Conservation (phyloP, 2,888 invertebrate genomes). For the Ceramica pisi region DNA sequence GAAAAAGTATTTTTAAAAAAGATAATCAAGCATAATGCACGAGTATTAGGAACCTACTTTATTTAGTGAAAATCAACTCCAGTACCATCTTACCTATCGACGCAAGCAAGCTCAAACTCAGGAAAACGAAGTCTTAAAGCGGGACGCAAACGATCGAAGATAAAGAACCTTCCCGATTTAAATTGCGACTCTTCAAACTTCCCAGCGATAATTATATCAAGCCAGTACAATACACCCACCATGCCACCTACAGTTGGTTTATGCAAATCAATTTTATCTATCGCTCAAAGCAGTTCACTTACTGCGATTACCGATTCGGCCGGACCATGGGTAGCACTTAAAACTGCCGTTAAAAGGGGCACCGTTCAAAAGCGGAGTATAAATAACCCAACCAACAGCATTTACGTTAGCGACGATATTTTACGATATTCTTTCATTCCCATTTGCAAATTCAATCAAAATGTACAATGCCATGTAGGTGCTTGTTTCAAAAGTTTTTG, state of each 20-base stretch:
- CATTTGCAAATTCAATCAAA: constrained; percentile 67
- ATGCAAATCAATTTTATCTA: constrained; percentile 54
- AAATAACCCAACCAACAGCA: constrained; percentile 85
- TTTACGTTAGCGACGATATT: constrained; percentile 85
- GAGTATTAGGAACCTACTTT: neutral
- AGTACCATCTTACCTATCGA: neutral
- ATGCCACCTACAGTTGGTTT: constrained; percentile 36
- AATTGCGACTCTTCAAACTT: constrained; percentile 42
- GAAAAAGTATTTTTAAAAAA: too few species aligned
- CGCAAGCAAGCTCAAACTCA: neutral
- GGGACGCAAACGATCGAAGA: constrained; percentile 24
- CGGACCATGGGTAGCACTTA: constrained; percentile 82
- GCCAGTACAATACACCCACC: constrained; percentile 29
- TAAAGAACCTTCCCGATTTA: constrained; percentile 39
- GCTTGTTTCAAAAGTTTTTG: constrained; percentile 34
- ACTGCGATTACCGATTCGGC: constrained; percentile 45
- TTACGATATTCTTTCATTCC: constrained; percentile 84
- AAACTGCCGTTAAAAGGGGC: constrained; percentile 88
- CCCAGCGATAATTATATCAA: constrained; percentile 37
- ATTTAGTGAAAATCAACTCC: neutral
- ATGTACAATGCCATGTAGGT: constrained; percentile 33
- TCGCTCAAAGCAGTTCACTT: constrained; percentile 57
- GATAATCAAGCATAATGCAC: too few species aligned
- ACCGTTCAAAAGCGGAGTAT: constrained; percentile 86
- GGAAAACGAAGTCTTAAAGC: neutral